Evolutionary conservation across 2,888 invertebrate species (phyloP).

Genomic region (Myopa testacea): DNA sequence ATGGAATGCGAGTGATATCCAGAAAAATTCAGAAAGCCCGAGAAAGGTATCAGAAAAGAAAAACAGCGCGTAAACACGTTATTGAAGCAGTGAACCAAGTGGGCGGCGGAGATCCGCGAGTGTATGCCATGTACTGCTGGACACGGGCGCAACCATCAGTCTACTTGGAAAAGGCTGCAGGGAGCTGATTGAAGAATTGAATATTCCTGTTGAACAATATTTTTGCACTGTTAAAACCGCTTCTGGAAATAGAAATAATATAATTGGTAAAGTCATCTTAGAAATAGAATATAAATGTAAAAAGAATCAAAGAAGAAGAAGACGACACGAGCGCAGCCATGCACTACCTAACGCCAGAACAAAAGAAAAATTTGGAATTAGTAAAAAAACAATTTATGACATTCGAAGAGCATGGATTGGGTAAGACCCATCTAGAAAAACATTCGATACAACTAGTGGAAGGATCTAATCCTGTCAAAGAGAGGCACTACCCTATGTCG

Average conservation of each 20-base stretch:
- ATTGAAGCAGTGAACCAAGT: too few relatives aligned
- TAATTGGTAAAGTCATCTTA: neutral
- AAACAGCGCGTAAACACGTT: too few relatives aligned
- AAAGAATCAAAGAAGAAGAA: neutral
- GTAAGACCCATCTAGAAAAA: neutral
- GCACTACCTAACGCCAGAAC: neutral
- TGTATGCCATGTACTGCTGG: too few relatives aligned
- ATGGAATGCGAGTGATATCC: too few relatives aligned
- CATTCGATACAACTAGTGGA: slow-evolving; percentile 28
- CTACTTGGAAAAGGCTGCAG: neutral
- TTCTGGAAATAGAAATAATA: neutral
- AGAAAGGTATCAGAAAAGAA: too few relatives aligned
- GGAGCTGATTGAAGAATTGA: neutral
- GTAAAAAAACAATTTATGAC: neutral
- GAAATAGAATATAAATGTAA: neutral
- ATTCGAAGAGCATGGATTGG: neutral
- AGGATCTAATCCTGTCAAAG: too few relatives aligned
- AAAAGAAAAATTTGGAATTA: neutral
- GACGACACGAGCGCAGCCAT: too few relatives aligned
- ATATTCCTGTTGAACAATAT: neutral
- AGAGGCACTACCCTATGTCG: too few relatives aligned
- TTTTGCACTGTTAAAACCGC: neutral
- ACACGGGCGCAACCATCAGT: too few relatives aligned
- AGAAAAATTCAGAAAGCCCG: too few relatives aligned
- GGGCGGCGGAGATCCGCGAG: too few relatives aligned